phyloP scores from a whole-genome alignment of 2,888 invertebrate species.

The Ceramica pisi region DNA sequence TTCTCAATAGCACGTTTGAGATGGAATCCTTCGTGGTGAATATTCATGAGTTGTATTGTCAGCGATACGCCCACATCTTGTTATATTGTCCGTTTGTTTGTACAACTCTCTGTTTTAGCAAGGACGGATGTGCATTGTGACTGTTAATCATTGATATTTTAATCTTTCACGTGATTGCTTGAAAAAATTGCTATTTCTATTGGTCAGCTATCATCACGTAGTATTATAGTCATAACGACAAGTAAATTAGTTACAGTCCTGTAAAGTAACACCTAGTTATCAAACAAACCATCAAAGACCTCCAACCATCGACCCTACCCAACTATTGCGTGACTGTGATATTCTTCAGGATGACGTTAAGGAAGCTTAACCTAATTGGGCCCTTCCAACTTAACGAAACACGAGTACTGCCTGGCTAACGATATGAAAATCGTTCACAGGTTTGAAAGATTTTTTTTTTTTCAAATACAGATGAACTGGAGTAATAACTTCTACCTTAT shows the following conservation, averaged over 20 bases:
- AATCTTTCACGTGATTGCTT: conserved; percentile 38
- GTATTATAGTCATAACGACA: too few relatives aligned
- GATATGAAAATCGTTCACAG: background rate
- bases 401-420: background rate
- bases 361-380: background rate
- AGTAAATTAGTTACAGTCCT: background rate
- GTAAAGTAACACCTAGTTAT: background rate
- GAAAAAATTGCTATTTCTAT: background rate
- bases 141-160: conserved; percentile 42
- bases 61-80: conserved; percentile 35
- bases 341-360: background rate
- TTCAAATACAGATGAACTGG: background rate
- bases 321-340: background rate
- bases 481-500: background rate
- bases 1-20: conserved; percentile 50
- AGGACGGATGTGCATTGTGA: conserved; percentile 61
- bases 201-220: conserved; percentile 1
- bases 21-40: conserved; percentile 72
- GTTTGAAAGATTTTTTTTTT: background rate
- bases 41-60: conserved; percentile 69
- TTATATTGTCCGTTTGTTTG: conserved; percentile 63
- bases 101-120: conserved; percentile 70
- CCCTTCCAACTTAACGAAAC: background rate
- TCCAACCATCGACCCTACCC: background rate
- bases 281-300: background rate